phyloP scores from a whole-genome alignment of 2,797 vertebrate genomes.

The Pogoniulus pusillus region DNA sequence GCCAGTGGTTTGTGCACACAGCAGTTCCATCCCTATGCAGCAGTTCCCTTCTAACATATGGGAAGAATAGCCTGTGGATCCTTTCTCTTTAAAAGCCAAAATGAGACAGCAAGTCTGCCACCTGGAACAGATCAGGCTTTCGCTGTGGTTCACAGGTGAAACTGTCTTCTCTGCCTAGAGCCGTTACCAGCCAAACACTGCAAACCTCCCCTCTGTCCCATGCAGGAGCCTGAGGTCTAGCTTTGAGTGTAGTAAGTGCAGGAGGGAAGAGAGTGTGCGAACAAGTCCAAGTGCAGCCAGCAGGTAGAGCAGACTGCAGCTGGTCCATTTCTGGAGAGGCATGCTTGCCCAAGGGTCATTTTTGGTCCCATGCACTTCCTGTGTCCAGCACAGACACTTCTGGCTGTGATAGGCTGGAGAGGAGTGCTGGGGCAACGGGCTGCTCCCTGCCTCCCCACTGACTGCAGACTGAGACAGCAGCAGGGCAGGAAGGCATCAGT shows the following conservation, averaged over 20 bases:
- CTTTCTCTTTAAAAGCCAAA: not conserved
- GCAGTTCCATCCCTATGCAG: not conserved
- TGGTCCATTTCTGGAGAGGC: not conserved
- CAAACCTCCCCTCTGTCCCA: not conserved
- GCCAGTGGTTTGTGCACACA: not conserved
- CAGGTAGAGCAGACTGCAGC: not conserved
- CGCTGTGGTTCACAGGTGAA: not conserved
- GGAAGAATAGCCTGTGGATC: not conserved
- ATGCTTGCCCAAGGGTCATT: not conserved
- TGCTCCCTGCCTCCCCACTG: not conserved
- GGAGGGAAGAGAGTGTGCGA: not conserved
- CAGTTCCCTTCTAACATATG: not conserved
- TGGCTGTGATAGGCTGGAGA: not conserved
- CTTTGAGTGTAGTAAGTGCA: not conserved
- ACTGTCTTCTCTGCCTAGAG: not conserved
- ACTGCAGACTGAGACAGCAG: not conserved
- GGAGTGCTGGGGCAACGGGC: not conserved
- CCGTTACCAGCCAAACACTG: not conserved
- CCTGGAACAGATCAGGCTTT: not conserved
- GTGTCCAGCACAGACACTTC: not conserved
- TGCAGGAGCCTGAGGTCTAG: not conserved
- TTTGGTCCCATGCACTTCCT: not conserved
- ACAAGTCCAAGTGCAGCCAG: not conserved
- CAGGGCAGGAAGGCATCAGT: not conserved
- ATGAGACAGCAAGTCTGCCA: not conserved